A percentile compares a stretch with the other conserved stretches of the same genome.
phyloP scores from a whole-genome alignment of 2,888 invertebrate species.

The Dusona sp. region DNA sequence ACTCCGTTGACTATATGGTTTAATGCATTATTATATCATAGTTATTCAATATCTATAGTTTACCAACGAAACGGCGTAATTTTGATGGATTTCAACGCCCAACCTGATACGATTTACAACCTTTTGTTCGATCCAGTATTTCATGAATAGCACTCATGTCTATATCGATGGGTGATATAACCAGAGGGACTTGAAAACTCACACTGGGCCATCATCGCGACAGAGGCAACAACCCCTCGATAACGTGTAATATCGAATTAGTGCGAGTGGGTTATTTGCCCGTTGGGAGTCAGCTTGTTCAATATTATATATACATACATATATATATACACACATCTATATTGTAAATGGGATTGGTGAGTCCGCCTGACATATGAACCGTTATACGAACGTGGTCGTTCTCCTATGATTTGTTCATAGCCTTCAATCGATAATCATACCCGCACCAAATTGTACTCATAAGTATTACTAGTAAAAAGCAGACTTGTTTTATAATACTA shows the following conservation, averaged over 20 bases:
- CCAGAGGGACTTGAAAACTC: slow-evolving; percentile 33
- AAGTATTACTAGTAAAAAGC: slow-evolving; percentile 7
- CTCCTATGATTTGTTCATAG: slow-evolving; percentile 10
- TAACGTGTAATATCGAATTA: slow-evolving; percentile 62
- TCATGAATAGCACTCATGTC: neutral
- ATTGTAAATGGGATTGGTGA: slow-evolving; percentile 11
- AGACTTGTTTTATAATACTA: neutral
- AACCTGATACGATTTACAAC: neutral
- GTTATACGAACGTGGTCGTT: neutral
- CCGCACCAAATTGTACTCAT: neutral
- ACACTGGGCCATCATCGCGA: slow-evolving; percentile 27
- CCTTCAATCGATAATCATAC: neutral
- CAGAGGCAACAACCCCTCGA: slow-evolving; percentile 41
- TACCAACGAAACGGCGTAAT: neutral
- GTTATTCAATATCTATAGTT: neutral
- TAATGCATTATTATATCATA: slow-evolving; percentile 11
- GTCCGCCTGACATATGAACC: slow-evolving; percentile 15
- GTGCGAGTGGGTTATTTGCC: slow-evolving; percentile 56
- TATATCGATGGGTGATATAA: neutral
- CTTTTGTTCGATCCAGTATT: neutral
- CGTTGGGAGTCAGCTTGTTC: slow-evolving; percentile 33
- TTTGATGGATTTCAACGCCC: neutral
- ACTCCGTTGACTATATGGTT: neutral
- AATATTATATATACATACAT: slow-evolving; percentile 23
- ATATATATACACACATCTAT: neutral